A percentile compares a stretch with the other conserved stretches of the same genome.
Evolutionary conservation across 2,888 invertebrate species (phyloP).

Genomic region (Amphipyra berbera): DNA sequence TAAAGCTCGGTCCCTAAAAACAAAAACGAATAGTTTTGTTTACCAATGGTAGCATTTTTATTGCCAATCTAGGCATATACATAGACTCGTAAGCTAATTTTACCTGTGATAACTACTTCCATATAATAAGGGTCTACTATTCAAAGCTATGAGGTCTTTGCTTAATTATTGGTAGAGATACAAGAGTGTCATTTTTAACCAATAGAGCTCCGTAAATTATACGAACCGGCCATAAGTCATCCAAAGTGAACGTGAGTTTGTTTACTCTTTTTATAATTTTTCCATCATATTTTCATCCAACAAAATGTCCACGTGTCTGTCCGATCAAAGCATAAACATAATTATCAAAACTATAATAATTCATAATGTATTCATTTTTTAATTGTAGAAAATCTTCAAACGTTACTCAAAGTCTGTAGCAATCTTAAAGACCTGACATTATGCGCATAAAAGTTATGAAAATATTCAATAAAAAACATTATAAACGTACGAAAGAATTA

Average conservation of each 20-base stretch:
- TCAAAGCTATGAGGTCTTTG: too few species aligned
- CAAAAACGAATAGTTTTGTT: too few species aligned
- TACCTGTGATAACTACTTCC: too few species aligned
- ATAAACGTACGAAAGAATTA: conserved; percentile 28
- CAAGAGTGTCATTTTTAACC: too few species aligned
- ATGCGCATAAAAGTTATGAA: conserved; percentile 44
- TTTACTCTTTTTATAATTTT: background rate
- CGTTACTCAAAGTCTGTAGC: conserved; percentile 48
- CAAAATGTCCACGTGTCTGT: conserved; percentile 12
- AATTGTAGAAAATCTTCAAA: conserved; percentile 39
- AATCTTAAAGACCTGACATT: conserved; percentile 35
- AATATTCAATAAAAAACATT: conserved; percentile 52
- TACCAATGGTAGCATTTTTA: too few species aligned
- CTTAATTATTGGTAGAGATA: too few species aligned
- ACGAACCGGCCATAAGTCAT: too few species aligned
- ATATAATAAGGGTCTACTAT: too few species aligned
- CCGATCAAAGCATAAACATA: conserved; percentile 22
- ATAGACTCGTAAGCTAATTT: too few species aligned
- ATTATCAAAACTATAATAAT: conserved; percentile 29
- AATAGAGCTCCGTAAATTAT: too few species aligned
- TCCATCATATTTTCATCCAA: conserved; percentile 2
- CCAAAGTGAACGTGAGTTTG: background rate
- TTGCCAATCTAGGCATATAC: too few species aligned
- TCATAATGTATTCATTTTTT: conserved; percentile 23
- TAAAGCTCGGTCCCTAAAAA: too few species aligned